Conservation (phyloP, 2,113 vertebrate species). For the Tinamus guttatus region DNA sequence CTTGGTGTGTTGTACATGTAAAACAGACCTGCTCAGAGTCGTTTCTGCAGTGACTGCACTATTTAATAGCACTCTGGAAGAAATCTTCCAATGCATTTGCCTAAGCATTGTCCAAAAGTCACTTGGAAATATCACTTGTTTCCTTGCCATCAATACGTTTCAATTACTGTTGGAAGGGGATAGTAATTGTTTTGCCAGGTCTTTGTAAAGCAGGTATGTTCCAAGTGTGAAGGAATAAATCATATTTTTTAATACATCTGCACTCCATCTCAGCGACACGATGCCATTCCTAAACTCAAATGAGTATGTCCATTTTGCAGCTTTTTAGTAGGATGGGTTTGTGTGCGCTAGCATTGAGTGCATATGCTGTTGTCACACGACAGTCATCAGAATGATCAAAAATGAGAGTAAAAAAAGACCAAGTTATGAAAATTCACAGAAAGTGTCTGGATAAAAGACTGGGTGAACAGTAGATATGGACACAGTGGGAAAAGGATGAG, state of each 20-base stretch:
- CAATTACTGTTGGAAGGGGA: not conserved
- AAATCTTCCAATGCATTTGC: not conserved
- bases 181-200: not conserved
- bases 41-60: not conserved
- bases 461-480: not conserved
- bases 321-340: not conserved
- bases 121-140: not conserved
- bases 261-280: not conserved
- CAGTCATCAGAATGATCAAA: not conserved
- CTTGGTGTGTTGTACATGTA: not conserved
- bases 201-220: not conserved
- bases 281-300: not conserved
- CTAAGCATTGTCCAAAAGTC: not conserved
- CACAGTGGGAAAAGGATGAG: not conserved
- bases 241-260: not conserved
- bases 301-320: not conserved
- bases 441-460: not conserved
- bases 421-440: not conserved
- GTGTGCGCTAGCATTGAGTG: not conserved
- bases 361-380: not conserved
- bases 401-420: not conserved
- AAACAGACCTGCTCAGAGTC: not conserved
- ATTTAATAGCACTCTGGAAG: not conserved
- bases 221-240: not conserved
- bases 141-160: not conserved